Evolutionary conservation across 2,113 vertebrate genomes (phyloP).

Genomic region (Proterorhinus semilunaris): DNA sequence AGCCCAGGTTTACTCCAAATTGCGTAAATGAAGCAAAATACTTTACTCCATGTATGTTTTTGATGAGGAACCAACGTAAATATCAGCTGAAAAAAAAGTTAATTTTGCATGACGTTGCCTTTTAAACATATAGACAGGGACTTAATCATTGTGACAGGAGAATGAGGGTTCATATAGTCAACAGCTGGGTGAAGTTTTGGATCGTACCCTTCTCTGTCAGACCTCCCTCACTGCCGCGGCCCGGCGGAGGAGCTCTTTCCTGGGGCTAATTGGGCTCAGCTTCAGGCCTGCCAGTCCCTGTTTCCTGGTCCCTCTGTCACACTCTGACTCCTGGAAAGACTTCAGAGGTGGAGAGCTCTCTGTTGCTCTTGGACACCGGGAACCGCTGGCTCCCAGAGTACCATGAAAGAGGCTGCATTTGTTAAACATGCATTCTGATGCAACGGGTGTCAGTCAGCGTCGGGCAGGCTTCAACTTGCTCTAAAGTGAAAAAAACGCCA

Average conservation of each 20-base stretch:
- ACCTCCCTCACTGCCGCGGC: conserved; percentile 39
- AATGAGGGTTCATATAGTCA: conserved; percentile 5
- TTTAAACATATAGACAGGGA: neutral
- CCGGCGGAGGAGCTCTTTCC: conserved; percentile 48
- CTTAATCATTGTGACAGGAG: conserved; percentile 11
- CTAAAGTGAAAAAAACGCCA: no score
- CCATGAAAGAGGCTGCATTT: conserved; percentile 51
- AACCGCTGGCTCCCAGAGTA: conserved; percentile 36
- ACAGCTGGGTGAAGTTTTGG: conserved; percentile 27
- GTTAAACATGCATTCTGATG: conserved; percentile 57
- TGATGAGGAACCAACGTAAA: no score
- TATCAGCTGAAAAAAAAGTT: neutral
- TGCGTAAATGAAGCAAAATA: neutral
- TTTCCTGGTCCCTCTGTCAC: conserved; percentile 63
- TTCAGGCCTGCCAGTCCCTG: conserved; percentile 56
- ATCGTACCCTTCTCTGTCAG: conserved; percentile 33
- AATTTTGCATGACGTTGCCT: neutral
- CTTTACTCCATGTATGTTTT: neutral
- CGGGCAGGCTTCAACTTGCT: conserved; percentile 4
- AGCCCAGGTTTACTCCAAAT: neutral
- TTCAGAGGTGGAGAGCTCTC: conserved; percentile 46
- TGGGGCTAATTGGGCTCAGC: conserved; percentile 50
- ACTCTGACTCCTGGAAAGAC: conserved; percentile 55
- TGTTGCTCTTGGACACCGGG: conserved; percentile 68
- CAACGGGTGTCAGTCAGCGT: conserved; percentile 46